A percentile compares a stretch with the other conserved stretches of the same genome.
These are phyloP conservation scores for Callosobruchus maculatus DNA, from an alignment of 2,888 invertebrate genomes.

Conservation along the genomic window DNA sequence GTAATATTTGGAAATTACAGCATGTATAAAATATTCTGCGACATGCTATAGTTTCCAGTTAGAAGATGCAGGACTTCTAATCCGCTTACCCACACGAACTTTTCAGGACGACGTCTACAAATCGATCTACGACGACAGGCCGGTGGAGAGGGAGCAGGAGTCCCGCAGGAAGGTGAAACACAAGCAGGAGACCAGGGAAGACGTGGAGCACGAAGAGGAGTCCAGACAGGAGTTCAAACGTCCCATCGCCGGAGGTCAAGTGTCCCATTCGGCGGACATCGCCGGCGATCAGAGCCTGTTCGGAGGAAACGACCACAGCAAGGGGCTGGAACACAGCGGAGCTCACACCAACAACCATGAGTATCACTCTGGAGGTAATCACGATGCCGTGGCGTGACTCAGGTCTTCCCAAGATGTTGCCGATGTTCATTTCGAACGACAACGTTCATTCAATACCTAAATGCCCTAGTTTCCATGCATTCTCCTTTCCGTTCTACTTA, in stretches of 20 bases:
- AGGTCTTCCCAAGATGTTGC: no score
- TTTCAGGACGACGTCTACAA: background rate
- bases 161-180: background rate
- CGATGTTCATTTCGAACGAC: no score
- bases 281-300: background rate
- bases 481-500: no score
- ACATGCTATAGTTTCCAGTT: no score
- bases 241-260: background rate
- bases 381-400: background rate
- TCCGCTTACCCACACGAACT: no score
- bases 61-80: no score
- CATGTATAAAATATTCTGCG: no score
- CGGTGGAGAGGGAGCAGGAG: background rate
- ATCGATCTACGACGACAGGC: background rate
- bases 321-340: background rate
- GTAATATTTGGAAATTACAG: no score
- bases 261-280: background rate
- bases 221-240: background rate
- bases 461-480: no score
- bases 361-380: background rate
- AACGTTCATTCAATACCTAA: no score
- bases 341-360: background rate
- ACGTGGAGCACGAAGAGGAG: background rate
- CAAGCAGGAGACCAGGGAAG: background rate
- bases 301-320: background rate